Base-by-base conservation (phyloP, 2,797 vertebrate species). In the Champsocephalus esox region DNA sequence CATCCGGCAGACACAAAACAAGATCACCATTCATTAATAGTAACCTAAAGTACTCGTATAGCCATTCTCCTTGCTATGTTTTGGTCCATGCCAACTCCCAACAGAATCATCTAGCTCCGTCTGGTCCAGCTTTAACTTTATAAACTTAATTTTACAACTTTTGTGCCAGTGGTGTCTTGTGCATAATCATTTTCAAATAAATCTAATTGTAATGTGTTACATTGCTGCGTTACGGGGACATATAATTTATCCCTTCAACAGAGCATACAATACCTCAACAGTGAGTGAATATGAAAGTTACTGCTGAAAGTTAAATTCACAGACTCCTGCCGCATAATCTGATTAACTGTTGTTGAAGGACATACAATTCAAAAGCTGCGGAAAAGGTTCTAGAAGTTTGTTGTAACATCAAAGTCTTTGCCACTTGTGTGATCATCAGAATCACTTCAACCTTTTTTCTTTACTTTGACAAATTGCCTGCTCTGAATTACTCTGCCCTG, bases 341-440 rank as follows among this genome's bases (percentile, higher is more conserved):
- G 67, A 52, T 76, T 63, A 45, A 54, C 19, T 71, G 45, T 51
- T 50, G 44, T 58, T 76, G 32, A 80, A 72, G 16, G 44, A 61
- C 19, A 41, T 51, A 72, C 9, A 50, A 78, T 80, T 52, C 21
- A 80, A 69, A 80, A 73, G 34, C 63, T 62, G 34, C 48, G 44
- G 58, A 63, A 68, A 73, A 41, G 13, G 11, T 59, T 46, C 28
- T 51, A 10, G 2, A n/a, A 52, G 12, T 79, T 71, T 68, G 52
- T 34, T 62, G 41, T 44, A 17, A 60, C 21, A 70, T 59, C 73
- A 66, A 54, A 70, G 34, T 84, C 64, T 43, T 41, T 74, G 62
- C 52, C 70, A 72, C 64, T 32, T 81, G 72, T 83, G n/a, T 83
- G 55, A 75, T 86, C 49, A 69, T 69, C 43, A 38, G 17, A 11